These are phyloP conservation scores for Deroptyus accipitrinus DNA, from an alignment of 2,113 vertebrate species.

Conservation along the genomic window DNA sequence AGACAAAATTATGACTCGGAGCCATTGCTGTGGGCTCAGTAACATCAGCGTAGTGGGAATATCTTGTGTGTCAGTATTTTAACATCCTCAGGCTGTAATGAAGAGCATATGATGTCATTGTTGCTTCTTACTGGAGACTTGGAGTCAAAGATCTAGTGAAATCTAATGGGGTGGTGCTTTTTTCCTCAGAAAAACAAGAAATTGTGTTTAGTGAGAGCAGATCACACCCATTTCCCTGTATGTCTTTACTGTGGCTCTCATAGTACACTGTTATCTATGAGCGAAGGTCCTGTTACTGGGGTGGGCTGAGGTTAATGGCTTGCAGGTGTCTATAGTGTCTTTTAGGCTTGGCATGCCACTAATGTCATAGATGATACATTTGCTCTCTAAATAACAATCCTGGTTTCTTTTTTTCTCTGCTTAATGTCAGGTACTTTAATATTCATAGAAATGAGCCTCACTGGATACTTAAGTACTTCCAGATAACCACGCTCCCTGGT, in stretches of 20 bases:
- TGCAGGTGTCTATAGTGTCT: background rate
- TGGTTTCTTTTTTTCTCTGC: background rate
- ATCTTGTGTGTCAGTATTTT: background rate
- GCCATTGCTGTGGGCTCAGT: background rate
- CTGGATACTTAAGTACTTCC: background rate
- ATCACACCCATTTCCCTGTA: background rate
- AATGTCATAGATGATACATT: background rate
- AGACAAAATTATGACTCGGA: background rate
- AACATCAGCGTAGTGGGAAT: background rate
- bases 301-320: background rate
- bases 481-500: background rate
- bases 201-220: conserved; percentile 36
- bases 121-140: conserved; percentile 18
- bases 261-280: background rate
- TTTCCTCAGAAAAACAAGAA: conserved; percentile 1
- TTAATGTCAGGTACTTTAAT: background rate
- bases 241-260: background rate
- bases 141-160: background rate
- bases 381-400: background rate
- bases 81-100: background rate
- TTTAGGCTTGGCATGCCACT: background rate
- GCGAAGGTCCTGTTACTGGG: background rate
- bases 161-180: background rate
- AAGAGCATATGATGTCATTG: background rate
- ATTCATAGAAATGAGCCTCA: background rate